These are phyloP conservation scores for Macropus fuliginosus DNA, from an alignment of 2,797 vertebrate genomes.

Conservation along the genomic window DNA sequence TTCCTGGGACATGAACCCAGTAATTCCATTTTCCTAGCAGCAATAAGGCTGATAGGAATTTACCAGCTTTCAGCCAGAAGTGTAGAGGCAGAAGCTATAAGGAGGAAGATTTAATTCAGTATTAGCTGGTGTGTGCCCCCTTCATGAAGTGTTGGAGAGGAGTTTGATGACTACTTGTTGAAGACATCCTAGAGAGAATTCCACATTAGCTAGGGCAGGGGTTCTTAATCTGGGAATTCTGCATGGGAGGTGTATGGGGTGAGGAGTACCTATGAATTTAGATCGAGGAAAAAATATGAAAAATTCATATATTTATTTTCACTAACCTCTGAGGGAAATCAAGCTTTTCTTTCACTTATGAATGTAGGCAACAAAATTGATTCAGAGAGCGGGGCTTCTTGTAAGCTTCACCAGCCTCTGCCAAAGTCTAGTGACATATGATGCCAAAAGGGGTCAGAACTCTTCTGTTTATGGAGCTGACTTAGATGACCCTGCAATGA, in stretches of 20 bases:
- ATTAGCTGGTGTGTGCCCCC: neutral
- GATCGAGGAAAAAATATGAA: neutral
- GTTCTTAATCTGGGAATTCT: neutral
- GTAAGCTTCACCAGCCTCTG: neutral
- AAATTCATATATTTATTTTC: neutral
- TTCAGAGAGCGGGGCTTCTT: neutral
- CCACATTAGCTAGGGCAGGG: no score
- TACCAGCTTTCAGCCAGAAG: neutral
- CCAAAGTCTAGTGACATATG: neutral
- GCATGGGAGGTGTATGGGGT: neutral
- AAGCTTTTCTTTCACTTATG: neutral
- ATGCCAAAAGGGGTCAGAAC: neutral
- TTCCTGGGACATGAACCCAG: neutral
- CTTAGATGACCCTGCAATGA: neutral
- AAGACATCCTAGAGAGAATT: neutral
- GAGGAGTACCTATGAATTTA: neutral
- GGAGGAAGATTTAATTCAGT: neutral
- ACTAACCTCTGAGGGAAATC: neutral
- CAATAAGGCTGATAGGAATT: neutral
- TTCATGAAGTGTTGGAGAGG: neutral
- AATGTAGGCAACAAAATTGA: neutral
- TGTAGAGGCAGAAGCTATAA: neutral
- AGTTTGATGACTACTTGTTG: neutral
- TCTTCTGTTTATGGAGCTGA: neutral
- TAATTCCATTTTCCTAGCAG: slow-evolving; percentile 19